Evolutionary conservation across 2,888 invertebrate species (phyloP), one percentile per base, ranked within the genome.

Genomic region (Tenthredo scrophulariae): DNA sequence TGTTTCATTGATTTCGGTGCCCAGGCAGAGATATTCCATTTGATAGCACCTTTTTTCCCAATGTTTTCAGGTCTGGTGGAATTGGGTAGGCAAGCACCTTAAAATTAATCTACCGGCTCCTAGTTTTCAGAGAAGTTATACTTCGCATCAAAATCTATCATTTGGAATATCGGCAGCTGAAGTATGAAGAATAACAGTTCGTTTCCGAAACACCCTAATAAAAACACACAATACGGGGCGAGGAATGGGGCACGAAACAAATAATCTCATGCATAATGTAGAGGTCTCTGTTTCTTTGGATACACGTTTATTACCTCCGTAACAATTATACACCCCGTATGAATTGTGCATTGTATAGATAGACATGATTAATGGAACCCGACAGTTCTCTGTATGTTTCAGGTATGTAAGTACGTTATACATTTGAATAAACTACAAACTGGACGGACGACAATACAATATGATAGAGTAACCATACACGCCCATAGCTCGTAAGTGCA

Each of bases 231-330:
- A 22, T 10, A 26, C 10, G 13, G 67, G 18, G 29, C 2, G 62
- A 33, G 67, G 18, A 29, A 26, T 13, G 15, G 7, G 43, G 22
- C n/a, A 43, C 7, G 43, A 72, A 72, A 40, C 37, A 40, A 18
- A 40, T n/a, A 22, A 18, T n/a, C n/a, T 6, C 72, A 43, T 72
- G 26, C 13, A 13, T 43, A 40, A 40, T 74, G n/a, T 22, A 74
- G 26, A 74, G 18, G 15, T 40, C 26, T 67, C 67, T 67, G 67
- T 67, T 67, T 67, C 33, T 33, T 67, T 18, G 67, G 67, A 67
- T 18, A 18, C 6, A 37, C n/a, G 70, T 37, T 33, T 40, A 70
- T 33, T 40, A 70, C 37, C 15, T 37, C 37, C 10, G 22, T 74
- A 13, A 22, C 67, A 67, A 33, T 67, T 67, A 67, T 67, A 67